These are phyloP conservation scores for Nomada ferruginata DNA, from an alignment of 2,888 invertebrate species.

Conservation along the genomic window DNA sequence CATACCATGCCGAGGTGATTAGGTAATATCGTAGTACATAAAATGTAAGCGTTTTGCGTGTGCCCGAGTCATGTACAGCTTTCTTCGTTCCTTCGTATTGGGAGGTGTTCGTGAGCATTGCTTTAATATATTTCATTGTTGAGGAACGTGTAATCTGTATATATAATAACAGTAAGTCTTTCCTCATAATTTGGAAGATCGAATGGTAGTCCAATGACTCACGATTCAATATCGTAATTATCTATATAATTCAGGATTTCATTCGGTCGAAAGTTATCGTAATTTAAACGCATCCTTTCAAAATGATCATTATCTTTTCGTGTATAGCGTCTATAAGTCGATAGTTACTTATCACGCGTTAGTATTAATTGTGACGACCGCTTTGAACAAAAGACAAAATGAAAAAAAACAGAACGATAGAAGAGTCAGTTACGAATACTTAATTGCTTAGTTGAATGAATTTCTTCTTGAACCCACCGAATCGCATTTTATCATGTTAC, in stretches of 20 bases:
- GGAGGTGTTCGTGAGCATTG: constrained; percentile 37
- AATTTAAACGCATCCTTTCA: constrained; percentile 9
- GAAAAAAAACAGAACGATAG: constrained; percentile 1
- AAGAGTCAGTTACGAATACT: constrained; percentile 18
- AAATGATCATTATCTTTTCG: constrained; percentile 27
- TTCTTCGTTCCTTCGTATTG: constrained; percentile 41
- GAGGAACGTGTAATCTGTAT: constrained; percentile 23
- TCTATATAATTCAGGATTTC: background rate
- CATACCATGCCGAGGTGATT: constrained; percentile 36
- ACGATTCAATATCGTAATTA: background rate
- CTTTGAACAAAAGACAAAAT: constrained; percentile 10
- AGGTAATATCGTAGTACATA: constrained; percentile 28
- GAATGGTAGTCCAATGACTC: constrained; percentile 11
- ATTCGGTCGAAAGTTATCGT: constrained; percentile 21
- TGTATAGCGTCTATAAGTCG: constrained; percentile 17
- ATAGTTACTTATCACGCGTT: constrained; percentile 30
- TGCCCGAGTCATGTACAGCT: constrained; percentile 54
- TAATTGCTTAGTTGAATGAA: constrained; percentile 26
- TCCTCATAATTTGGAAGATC: constrained; percentile 31
- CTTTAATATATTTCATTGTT: constrained; percentile 46
- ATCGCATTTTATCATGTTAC: constrained; percentile 34
- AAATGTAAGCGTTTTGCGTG: constrained; percentile 30
- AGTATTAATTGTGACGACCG: constrained; percentile 41
- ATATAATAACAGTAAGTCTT: constrained; percentile 31
- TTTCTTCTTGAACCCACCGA: constrained; percentile 46